A percentile compares a stretch with the other conserved stretches of the same genome.
These are phyloP conservation scores for Scolopax bukidnonensis DNA, from an alignment of 2,797 vertebrate species.

Conservation along the genomic window DNA sequence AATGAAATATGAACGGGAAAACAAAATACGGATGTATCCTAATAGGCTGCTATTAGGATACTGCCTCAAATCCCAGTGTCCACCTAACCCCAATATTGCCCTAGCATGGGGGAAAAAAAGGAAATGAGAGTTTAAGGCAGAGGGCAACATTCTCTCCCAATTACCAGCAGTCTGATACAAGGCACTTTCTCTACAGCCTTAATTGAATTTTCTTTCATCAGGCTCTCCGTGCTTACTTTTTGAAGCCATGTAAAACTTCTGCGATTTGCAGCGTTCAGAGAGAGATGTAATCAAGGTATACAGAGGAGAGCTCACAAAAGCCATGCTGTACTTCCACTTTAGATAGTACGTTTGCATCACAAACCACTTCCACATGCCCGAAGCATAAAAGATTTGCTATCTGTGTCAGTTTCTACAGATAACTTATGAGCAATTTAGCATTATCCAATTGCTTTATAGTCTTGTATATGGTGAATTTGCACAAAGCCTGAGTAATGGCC, in stretches of 20 bases:
- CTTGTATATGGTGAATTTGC: background rate
- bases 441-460: conserved; percentile 46
- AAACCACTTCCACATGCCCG: conserved; percentile 63
- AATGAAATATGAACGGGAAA: background rate
- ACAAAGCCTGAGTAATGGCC: conserved; percentile 27
- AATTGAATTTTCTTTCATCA: conserved; percentile 33
- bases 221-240: background rate
- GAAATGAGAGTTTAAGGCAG: background rate
- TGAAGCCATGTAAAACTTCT: conserved; percentile 14
- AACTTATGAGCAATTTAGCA: conserved; percentile 38
- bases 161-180: background rate
- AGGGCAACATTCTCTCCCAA: background rate
- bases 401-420: conserved; percentile 37
- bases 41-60: background rate
- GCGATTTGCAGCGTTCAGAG: conserved; percentile 27
- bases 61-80: background rate
- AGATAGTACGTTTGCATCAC: conserved; percentile 50
- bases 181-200: background rate
- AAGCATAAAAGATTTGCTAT: conserved; percentile 62
- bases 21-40: background rate
- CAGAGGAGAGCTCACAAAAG: conserved; percentile 48
- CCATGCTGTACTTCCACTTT: conserved; percentile 23
- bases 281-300: conserved; percentile 32
- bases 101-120: background rate
- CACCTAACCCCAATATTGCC: background rate